These are phyloP conservation scores for Zaprionus capensis DNA, from an alignment of 1,140 invertebrate genomes.

Conservation along the genomic window DNA sequence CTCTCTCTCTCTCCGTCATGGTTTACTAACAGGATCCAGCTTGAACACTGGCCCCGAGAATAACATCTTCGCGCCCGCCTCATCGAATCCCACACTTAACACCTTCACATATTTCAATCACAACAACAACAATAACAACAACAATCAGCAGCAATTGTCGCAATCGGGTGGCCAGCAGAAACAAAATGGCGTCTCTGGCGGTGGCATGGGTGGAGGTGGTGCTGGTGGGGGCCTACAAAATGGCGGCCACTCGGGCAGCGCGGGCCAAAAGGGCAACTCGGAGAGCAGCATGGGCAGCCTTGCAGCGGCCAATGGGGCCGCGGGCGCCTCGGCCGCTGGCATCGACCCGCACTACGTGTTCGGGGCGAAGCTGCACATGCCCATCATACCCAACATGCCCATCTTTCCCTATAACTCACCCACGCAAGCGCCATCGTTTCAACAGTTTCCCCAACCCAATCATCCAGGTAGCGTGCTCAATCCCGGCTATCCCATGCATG, in stretches of 20 bases:
- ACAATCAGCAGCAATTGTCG: slow-evolving; percentile 20
- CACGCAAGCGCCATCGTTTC: slow-evolving; percentile 78
- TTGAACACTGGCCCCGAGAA: slow-evolving; percentile 82
- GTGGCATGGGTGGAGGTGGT: slow-evolving; percentile 3
- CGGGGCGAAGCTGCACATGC: slow-evolving; percentile 77
- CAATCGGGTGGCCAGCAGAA: slow-evolving; percentile 7
- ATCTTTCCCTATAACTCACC: slow-evolving; percentile 83
- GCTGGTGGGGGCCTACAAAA: background rate
- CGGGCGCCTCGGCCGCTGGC: slow-evolving; percentile 64
- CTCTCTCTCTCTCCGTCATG: too few relatives aligned
- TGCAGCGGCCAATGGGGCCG: slow-evolving; percentile 62
- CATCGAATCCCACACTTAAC: slow-evolving; percentile 81
- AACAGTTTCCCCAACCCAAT: slow-evolving; percentile 83
- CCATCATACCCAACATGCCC: slow-evolving; percentile 81
- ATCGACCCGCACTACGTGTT: slow-evolving; percentile 84
- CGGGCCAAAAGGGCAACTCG: slow-evolving; percentile 6
- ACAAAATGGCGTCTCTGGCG: slow-evolving; percentile 1
- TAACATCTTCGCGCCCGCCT: slow-evolving; percentile 79
- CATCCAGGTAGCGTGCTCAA: slow-evolving; percentile 82
- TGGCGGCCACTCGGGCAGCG: slow-evolving; percentile 8
- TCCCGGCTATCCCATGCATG: slow-evolving; percentile 80
- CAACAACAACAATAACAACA: slow-evolving; percentile 40
- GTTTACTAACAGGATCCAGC: slow-evolving; percentile 74
- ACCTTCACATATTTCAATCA: slow-evolving; percentile 73
- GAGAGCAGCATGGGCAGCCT: slow-evolving; percentile 16